Percentiles rank a stretch among this genome's conserved stretches.
Evolutionary conservation across 1,140 invertebrate species (phyloP).

Genomic region (Goniozus legneri): DNA sequence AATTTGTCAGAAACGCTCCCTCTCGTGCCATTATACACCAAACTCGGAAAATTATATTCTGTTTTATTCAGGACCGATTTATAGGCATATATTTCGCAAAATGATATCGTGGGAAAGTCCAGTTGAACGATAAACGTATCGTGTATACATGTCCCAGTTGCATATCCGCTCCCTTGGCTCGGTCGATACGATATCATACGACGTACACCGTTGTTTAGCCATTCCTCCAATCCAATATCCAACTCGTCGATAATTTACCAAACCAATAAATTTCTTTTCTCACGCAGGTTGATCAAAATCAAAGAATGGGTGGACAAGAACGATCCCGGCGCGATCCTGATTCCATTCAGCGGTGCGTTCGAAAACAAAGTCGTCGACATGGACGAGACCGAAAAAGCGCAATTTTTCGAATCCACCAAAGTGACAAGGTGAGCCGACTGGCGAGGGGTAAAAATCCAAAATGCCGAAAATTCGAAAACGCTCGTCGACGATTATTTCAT

Average conservation of each 20-base stretch:
- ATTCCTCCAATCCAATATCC: no score
- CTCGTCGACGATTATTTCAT: neutral
- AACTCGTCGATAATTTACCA: neutral
- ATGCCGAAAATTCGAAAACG: neutral
- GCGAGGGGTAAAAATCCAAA: neutral
- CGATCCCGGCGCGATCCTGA: conserved; percentile 88
- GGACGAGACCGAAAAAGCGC: conserved; percentile 71
- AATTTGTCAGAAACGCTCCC: no score
- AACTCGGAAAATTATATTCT: neutral
- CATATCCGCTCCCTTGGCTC: neutral
- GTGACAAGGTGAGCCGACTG: conserved; percentile 65
- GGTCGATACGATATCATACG: neutral
- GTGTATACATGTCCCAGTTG: neutral
- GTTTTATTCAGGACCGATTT: conserved; percentile 11
- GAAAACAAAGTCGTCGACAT: conserved; percentile 88
- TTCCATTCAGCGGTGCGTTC: conserved; percentile 92
- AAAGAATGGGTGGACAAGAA: conserved; percentile 99
- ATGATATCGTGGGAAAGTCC: conserved; percentile 13
- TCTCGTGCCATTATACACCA: no score
- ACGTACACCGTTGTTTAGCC: neutral
- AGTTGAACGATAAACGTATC: conserved; percentile 11
- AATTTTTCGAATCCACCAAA: conserved; percentile 76
- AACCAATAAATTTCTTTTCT: neutral
- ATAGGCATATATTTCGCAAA: conserved; percentile 3
- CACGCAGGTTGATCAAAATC: conserved; percentile 87